Base-by-base conservation (phyloP, 2,113 vertebrate genomes). In the Corvus cornix region DNA sequence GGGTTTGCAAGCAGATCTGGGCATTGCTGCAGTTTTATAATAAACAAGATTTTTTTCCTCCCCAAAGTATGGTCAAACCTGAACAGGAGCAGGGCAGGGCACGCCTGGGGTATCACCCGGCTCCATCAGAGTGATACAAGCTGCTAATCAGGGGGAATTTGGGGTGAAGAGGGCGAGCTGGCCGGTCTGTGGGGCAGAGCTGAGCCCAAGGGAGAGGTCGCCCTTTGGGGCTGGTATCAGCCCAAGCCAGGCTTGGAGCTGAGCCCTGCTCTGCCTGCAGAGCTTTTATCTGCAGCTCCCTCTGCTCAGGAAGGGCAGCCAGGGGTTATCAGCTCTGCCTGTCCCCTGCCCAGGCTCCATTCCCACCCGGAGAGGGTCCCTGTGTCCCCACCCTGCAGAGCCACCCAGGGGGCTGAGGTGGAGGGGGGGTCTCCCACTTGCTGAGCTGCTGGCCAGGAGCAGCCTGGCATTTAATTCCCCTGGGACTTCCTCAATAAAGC, bases 221-320 rank as follows among this genome's bases (percentile, higher is more conserved):
- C 60, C 52, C 48, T 70, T 88, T 11, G 26, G 82, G 90, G 74
- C 23, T 3, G 33, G 44, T 96, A 97, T 97, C 95, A 91, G 90
- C 53, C 56, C 28, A 12, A 39, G 35, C 35, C 96, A 97, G 92
- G 74, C 87, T 35, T 48, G 92, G 96, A 89, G 44, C 91, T 19
- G 82, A 87, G 93, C 93, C 91, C 75, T 3, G 31, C 66, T 84
- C 70, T 84, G 78, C 70, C 33, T 12, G 6, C 11, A 2, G 39
- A 2, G 39, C 84, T 51, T 74, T 96, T 96, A 96, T 97, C 96
- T 91, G 84, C 7, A 0, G 74, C 53, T 90, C 70, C 96, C 70
- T 48, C 44, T 60, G 84, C 87, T 76, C 10, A 0, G 87, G 76
- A 39, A 84, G 77, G 87, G 92, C 94, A 84, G 84, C 78, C 41